Evolutionary conservation across 2,888 invertebrate species (phyloP), one percentile per base, ranked within the genome.

Genomic region (Salpingus planirostris): DNA sequence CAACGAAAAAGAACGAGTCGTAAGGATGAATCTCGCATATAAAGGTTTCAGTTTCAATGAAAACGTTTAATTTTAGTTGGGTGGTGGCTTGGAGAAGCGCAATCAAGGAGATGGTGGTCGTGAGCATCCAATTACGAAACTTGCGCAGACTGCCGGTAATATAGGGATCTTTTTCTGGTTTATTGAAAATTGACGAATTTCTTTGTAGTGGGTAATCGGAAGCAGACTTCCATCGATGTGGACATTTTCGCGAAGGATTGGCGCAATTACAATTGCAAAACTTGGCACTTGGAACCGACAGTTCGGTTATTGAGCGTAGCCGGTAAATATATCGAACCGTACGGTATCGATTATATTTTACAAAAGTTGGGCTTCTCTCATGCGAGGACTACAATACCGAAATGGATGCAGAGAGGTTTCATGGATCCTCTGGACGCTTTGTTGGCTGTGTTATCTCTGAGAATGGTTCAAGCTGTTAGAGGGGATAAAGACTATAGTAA

Each of bases 361-460:
- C 93, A 96, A 68, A 95, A 96, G 67, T 72, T 98, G 23, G 96
- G 96, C 25, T 97, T 98, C 65, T 83, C 89, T 37, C 97, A 98
- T 68, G 96, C 97, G 7, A 76, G 96, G 44, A 92, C 90, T 46
- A 98, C 98, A 33, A 98, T 98, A 59, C 98, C 98, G 35, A 98
- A 98, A 68, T 98, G 97, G 93, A 78, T 97, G 70, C 98, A 98
- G 67, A 75, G 98, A 32, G 97, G 97, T 8, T 87, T 95, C 52
- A 89, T 98, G 79, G 98, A 98, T 69, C 95, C 96, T 0, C 68
- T 96, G 31, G 97, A 98, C 68, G 89, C 90, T 62, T 75, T 96
- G 36, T 73, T 92, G 38, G 83, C 92, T 7, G 70, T 88, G 8
- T 73, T 87, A 46, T 78, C 87, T 60, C 67, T 81, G 45, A 70